Evolutionary conservation across 2,797 vertebrate genomes (phyloP).

Genomic region (Enteromius thamalakanensis): DNA sequence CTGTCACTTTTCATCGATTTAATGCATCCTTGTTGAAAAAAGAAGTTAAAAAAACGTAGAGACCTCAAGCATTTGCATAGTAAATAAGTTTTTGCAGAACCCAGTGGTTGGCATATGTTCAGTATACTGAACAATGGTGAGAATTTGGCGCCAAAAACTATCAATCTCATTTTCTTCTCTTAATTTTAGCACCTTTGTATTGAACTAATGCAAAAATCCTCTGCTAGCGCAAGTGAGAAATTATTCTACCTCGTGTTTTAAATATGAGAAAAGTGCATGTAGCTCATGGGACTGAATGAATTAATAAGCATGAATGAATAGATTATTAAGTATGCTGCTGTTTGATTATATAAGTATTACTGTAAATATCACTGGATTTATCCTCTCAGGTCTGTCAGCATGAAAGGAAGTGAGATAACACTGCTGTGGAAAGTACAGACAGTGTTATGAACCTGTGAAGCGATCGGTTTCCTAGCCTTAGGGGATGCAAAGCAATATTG

Average conservation of each 20-base stretch:
- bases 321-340: background rate
- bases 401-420: slow-evolving; percentile 25
- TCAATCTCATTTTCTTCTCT: background rate
- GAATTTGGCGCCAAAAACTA: background rate
- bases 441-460: slow-evolving; percentile 39
- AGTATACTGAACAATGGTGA: background rate
- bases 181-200: background rate
- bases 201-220: too few species aligned
- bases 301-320: slow-evolving; percentile 36
- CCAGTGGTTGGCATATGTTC: background rate
- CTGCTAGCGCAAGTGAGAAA: background rate
- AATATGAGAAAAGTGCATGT: background rate
- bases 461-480: slow-evolving; percentile 33
- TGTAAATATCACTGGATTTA: slow-evolving; percentile 2
- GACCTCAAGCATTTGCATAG: background rate
- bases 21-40: background rate
- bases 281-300: background rate
- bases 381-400: slow-evolving; percentile 15
- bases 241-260: background rate
- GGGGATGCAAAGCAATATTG: slow-evolving; percentile 41
- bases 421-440: slow-evolving; percentile 28
- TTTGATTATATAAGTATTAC: slow-evolving; percentile 2
- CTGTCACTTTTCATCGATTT: background rate
- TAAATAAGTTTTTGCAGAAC: background rate
- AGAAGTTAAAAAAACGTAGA: background rate